Percentiles rank a stretch among this genome's conserved stretches.
Evolutionary conservation across 64 coral and sea anemone species (phyloP).

Genomic region (Anthopleura sola): DNA sequence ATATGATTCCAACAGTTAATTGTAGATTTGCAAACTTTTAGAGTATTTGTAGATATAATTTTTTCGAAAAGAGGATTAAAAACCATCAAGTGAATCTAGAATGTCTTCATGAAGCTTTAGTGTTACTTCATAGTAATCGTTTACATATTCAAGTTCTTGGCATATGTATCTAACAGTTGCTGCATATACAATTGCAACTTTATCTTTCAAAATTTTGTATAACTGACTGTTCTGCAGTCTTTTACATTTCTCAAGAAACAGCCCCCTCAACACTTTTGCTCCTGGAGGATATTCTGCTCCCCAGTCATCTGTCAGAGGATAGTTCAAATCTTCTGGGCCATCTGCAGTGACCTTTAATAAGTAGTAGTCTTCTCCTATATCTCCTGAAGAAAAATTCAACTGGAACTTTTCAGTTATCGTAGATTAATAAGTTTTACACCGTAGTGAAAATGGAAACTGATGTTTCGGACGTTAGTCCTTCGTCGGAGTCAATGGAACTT

Average conservation of each 20-base stretch:
- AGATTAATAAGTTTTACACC: too few species aligned
- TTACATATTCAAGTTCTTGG: not conserved
- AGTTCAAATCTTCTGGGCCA: slow-evolving; percentile 17
- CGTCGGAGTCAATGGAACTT: too few species aligned
- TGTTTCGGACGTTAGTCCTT: too few species aligned
- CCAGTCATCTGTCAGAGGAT: slow-evolving; percentile 20
- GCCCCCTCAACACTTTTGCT: slow-evolving; percentile 7
- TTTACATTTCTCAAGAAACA: slow-evolving; percentile 7
- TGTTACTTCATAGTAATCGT: not conserved
- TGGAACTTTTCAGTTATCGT: too few species aligned
- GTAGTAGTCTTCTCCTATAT: slow-evolving; percentile 41
- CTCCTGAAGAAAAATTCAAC: slow-evolving; percentile 37
- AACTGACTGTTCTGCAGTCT: not conserved
- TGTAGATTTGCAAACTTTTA: not conserved
- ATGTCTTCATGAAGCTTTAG: slow-evolving; percentile 22
- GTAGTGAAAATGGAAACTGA: too few species aligned
- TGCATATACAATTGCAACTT: slow-evolving; percentile 29
- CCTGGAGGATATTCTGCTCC: not conserved
- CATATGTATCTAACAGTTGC: slow-evolving; percentile 28
- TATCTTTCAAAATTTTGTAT: not conserved
- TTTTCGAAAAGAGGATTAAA: slow-evolving; percentile 8
- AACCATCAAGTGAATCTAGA: slow-evolving; percentile 26
- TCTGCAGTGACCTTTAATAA: slow-evolving; percentile 16
- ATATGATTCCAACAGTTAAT: not conserved
- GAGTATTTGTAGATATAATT: not conserved